Conservation (phyloP, 1,140 invertebrate genomes). For the Anastrepha ludens region DNA sequence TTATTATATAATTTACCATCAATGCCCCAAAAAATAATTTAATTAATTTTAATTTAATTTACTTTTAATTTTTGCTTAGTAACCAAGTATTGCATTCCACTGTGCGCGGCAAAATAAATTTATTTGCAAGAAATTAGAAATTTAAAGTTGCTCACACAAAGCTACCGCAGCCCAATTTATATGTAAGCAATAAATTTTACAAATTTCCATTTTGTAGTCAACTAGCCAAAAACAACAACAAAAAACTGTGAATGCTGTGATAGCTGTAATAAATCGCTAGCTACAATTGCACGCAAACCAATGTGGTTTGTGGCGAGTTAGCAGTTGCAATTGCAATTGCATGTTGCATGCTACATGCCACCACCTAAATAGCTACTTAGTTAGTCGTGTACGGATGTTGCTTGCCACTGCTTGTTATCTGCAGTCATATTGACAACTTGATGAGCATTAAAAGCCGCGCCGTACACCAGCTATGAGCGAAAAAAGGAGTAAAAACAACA, state of each 20-base stretch:
- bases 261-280: slow-evolving; percentile 27
- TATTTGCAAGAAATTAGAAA: not conserved
- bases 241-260: not conserved
- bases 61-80: no score
- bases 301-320: slow-evolving; percentile 43
- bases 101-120: no score
- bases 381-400: not conserved
- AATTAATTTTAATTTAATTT: no score
- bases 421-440: slow-evolving; percentile 42
- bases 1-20: no score
- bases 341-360: slow-evolving; percentile 44
- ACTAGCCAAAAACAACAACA: not conserved
- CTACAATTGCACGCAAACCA: slow-evolving; percentile 37
- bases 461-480: not conserved
- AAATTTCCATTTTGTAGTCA: slow-evolving; percentile 30
- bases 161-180: not conserved
- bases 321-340: slow-evolving; percentile 22
- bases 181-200: not conserved
- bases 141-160: not conserved
- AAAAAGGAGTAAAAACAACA: not conserved
- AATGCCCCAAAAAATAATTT: no score
- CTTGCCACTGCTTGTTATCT: not conserved
- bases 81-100: no score
- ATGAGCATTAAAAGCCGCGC: slow-evolving; percentile 18
- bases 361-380: not conserved